phyloP scores from a whole-genome alignment of 2,888 invertebrate genomes.

The Cheilosia scutellata region DNA sequence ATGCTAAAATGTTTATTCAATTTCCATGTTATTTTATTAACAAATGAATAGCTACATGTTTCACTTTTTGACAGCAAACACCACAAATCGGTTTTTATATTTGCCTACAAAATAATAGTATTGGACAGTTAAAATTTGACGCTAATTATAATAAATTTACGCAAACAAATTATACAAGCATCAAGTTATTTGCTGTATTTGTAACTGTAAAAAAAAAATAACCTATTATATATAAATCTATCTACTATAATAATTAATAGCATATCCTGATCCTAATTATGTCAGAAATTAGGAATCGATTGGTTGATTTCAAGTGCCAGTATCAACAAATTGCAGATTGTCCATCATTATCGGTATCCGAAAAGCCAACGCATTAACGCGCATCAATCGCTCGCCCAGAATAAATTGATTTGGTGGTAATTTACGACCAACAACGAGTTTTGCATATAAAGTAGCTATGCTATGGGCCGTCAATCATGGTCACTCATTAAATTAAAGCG shows the following conservation, averaged over 20 bases:
- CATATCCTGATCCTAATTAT: slow-evolving; percentile 17
- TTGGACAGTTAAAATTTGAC: too few relatives aligned
- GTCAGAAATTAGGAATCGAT: slow-evolving; percentile 23
- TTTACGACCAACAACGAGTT: slow-evolving; percentile 46
- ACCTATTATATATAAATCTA: too few relatives aligned
- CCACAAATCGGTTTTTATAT: too few relatives aligned
- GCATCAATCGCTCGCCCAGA: slow-evolving; percentile 23
- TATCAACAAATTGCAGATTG: slow-evolving; percentile 43
- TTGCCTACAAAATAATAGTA: too few relatives aligned
- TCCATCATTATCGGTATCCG: slow-evolving; percentile 34
- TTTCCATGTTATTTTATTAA: too few relatives aligned
- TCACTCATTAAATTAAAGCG: slow-evolving; percentile 18
- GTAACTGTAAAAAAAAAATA: too few relatives aligned
- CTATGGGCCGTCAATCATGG: slow-evolving; percentile 31
- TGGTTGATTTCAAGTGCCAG: background rate
- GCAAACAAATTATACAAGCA: too few relatives aligned
- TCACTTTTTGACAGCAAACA: too few relatives aligned
- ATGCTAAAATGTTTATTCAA: too few relatives aligned
- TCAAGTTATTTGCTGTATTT: too few relatives aligned
- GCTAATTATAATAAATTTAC: background rate
- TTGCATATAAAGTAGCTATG: slow-evolving; percentile 55
- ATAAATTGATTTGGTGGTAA: slow-evolving; percentile 63
- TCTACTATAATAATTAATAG: background rate
- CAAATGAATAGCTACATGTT: too few relatives aligned
- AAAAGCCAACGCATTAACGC: slow-evolving; percentile 49